These are phyloP conservation scores for Poicephalus meyeri DNA, from an alignment of 2,113 vertebrate species.

Conservation along the genomic window DNA sequence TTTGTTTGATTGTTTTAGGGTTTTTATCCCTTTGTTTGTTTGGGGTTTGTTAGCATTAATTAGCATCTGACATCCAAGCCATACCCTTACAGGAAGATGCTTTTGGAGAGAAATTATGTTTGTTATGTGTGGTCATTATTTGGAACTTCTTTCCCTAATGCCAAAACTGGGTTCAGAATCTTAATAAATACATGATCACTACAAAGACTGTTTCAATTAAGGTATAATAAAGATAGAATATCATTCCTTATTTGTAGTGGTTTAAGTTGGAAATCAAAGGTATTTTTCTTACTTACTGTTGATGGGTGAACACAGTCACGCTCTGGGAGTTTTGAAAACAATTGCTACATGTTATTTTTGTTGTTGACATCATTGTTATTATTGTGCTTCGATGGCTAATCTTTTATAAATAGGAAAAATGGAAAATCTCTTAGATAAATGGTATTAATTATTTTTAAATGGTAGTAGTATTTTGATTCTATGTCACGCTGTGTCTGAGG, in stretches of 20 bases:
- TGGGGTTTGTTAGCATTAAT: not conserved
- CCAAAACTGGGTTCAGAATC: not conserved
- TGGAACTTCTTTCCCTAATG: not conserved
- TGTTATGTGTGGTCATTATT: not conserved
- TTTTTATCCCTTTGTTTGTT: not conserved
- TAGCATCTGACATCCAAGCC: not conserved
- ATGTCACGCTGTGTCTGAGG: not conserved
- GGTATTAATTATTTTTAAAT: not conserved
- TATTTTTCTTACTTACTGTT: not conserved
- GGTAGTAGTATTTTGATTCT: not conserved
- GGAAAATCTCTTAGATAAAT: not conserved
- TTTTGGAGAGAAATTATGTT: not conserved
- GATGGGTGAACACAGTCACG: not conserved
- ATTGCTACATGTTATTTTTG: not conserved
- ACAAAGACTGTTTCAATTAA: not conserved
- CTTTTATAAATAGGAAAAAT: not conserved
- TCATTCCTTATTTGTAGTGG: not conserved
- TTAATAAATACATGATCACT: not conserved
- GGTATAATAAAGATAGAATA: not conserved
- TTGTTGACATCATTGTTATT: not conserved
- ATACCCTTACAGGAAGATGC: not conserved
- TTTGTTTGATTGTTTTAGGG: fast-evolving
- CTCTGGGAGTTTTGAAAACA: not conserved
- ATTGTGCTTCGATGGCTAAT: not conserved
- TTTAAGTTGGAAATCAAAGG: not conserved